Conservation (phyloP, 1,140 invertebrate genomes). For the Pantala flavescens region DNA sequence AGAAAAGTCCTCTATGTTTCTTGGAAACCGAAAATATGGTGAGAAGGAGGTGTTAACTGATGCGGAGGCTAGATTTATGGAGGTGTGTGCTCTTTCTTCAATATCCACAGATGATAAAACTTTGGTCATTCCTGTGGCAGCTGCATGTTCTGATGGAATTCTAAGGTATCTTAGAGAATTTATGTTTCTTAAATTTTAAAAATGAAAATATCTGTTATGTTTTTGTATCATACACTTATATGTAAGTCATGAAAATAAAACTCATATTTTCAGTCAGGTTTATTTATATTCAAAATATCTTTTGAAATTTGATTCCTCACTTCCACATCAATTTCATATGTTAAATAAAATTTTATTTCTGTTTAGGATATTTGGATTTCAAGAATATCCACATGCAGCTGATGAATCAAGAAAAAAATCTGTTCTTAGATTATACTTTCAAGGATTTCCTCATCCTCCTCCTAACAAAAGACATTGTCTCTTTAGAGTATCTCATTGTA, state of each 20-base stretch:
- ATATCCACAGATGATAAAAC: constrained; percentile 20
- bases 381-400: background rate
- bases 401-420: background rate
- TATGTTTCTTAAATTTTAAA: background rate
- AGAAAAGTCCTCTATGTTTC: background rate
- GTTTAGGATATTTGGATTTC: background rate
- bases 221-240: background rate
- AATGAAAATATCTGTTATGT: background rate
- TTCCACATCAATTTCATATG: background rate
- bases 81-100: constrained; percentile 31
- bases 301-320: background rate
- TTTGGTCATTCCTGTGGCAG: constrained; percentile 36
- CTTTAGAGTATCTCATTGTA: background rate
- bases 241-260: background rate
- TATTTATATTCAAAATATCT: background rate
- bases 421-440: background rate
- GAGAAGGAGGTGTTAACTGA: constrained; percentile 29
- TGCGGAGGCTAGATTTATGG: constrained; percentile 62
- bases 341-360: background rate
- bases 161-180: constrained; percentile 37
- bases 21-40: background rate
- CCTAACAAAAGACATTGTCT: background rate
- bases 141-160: constrained; percentile 61
- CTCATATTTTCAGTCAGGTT: background rate
- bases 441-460: background rate